phyloP scores from a whole-genome alignment of 2,888 invertebrate species.

The Mythimna albipuncta region DNA sequence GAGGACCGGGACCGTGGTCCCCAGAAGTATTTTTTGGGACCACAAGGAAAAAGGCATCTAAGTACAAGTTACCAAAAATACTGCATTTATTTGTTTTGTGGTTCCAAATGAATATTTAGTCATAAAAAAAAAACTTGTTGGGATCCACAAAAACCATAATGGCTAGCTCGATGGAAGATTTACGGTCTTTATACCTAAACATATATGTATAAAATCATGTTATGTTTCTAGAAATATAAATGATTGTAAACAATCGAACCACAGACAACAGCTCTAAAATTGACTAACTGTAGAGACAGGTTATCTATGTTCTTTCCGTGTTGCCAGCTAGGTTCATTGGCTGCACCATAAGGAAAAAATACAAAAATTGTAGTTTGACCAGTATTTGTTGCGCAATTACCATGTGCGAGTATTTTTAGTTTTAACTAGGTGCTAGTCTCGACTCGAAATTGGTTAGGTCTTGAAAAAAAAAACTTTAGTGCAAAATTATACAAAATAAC shows the following conservation, averaged over 20 bases:
- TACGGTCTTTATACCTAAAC: not conserved
- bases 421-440: slow-evolving; percentile 13
- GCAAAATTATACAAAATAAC: slow-evolving; percentile 27
- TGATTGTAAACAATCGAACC: not conserved
- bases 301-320: slow-evolving; percentile 29
- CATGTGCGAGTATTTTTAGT: slow-evolving; percentile 39
- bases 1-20: no score
- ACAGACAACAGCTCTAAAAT: slow-evolving; percentile 3
- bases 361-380: slow-evolving; percentile 43
- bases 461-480: slow-evolving; percentile 24
- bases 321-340: slow-evolving; percentile 48
- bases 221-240: not conserved
- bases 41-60: no score
- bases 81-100: no score
- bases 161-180: not conserved
- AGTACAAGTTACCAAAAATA: no score
- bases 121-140: no score
- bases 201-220: not conserved
- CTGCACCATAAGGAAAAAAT: slow-evolving; percentile 48
- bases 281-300: not conserved
- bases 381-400: slow-evolving; percentile 44
- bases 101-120: no score
- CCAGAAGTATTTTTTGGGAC: no score
- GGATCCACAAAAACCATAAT: not conserved
- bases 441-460: slow-evolving; percentile 15